Conservation (phyloP, 2,797 vertebrate species). For the Siniperca obscura region DNA sequence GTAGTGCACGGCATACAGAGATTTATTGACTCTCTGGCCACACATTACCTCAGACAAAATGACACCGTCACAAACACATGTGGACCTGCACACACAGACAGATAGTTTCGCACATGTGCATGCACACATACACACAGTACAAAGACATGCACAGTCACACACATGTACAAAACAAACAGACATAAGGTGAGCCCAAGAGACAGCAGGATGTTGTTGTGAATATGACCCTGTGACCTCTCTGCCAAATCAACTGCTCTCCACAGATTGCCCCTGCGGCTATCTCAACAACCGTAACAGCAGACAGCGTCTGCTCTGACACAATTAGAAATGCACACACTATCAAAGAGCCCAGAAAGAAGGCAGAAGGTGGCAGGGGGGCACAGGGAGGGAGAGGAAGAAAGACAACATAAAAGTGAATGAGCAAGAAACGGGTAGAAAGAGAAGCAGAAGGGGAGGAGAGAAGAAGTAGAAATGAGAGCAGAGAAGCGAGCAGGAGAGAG, state of each 20-base stretch:
- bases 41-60: constrained; percentile 44
- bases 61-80: constrained; percentile 32
- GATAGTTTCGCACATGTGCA: not conserved
- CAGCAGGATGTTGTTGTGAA: constrained; percentile 51
- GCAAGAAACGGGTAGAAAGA: constrained; percentile 47
- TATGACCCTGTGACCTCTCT: constrained; percentile 60
- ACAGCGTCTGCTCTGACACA: constrained; percentile 56
- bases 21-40: constrained; percentile 71
- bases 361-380: not conserved
- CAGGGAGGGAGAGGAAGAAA: constrained; percentile 29
- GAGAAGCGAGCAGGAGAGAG: constrained; percentile 39
- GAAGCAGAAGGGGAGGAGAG: constrained; percentile 24
- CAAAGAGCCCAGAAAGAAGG: constrained; percentile 39
- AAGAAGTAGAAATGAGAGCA: constrained; percentile 46
- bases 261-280: constrained; percentile 43
- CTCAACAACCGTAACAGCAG: constrained; percentile 53
- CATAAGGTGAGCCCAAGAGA: constrained; percentile 25
- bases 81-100: constrained; percentile 2
- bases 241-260: constrained; percentile 57
- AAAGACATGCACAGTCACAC: not conserved
- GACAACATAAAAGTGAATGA: constrained; percentile 48
- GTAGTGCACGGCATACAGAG: constrained; percentile 41
- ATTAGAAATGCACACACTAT: constrained; percentile 63
- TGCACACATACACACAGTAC: not conserved
- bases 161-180: constrained; percentile 21